phyloP scores from a whole-genome alignment of 2,113 vertebrate species.

The Hyperoodon ampullatus region DNA sequence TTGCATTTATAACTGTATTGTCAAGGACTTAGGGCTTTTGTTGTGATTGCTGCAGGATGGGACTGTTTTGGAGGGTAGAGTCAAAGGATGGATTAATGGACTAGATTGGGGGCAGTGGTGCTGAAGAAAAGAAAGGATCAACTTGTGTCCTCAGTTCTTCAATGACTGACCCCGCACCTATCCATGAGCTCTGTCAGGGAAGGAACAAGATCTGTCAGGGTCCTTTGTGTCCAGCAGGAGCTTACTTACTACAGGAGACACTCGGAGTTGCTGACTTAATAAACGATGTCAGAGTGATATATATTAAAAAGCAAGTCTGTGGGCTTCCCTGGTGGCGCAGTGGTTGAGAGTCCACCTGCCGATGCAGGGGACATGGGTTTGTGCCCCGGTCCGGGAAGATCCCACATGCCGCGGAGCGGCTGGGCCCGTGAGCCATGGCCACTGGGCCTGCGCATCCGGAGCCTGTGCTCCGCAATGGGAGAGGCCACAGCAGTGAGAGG shows the following conservation, averaged over 20 bases:
- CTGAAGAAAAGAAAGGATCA: not conserved
- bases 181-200: not conserved
- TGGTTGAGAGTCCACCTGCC: no score
- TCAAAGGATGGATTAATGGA: not conserved
- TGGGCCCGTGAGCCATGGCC: no score
- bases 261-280: not conserved
- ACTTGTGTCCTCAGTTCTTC: not conserved
- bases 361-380: no score
- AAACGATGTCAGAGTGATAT: not conserved
- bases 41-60: not conserved
- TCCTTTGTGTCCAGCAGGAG: not conserved
- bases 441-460: no score
- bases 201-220: not conserved
- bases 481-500: no score
- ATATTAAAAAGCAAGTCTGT: slow-evolving; percentile 25
- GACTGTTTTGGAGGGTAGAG: not conserved
- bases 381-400: no score
- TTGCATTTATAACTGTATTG: not conserved
- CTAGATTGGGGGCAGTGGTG: not conserved
- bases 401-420: no score
- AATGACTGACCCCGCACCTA: not conserved
- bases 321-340: no score
- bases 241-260: not conserved
- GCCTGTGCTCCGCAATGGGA: no score
- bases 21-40: not conserved